Evolutionary conservation across 1,140 invertebrate species (phyloP), one percentile per base, ranked within the genome.

Genomic region (Schlechtendalia chinensis): DNA sequence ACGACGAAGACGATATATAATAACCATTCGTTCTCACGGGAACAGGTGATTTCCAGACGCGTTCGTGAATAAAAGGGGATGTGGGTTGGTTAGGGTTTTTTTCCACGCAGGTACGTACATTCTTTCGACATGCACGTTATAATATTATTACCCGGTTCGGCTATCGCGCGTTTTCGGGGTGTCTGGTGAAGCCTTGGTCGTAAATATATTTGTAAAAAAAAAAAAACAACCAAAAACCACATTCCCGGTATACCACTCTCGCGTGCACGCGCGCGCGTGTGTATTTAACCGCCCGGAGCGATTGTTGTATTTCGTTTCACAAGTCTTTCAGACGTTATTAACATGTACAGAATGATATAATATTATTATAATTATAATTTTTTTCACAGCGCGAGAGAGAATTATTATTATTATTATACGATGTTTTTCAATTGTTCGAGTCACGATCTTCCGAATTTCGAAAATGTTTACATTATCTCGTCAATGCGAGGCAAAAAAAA

Each of bases 11-110:
- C 10, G 22, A 24, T 8, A 54, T 69, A 50, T 54, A n/a, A n/a
- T n/a, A n/a, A n/a, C n/a, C 19, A 27, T 71, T 72, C 24, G 47
- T 72, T 72, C 69, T 72, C 69, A 72, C 50, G 69, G 69, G 69
- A 72, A 72, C 69, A 72, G 69, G 69, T 72, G 50, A 72, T 72
- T 72, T 29, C 27, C 24, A 72, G 69, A 54, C 50, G 24, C 16
- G 24, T 53, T 53, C 11, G 45, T 17, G n/a, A 54, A 72, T 4
- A 39, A 54, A 54, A 32, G 10, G 69, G 69, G 69, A 72, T 54
- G 50, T 29, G 24, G 27, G 69, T 53, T 14, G 69, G 47, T 53
- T 50, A 8, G 32, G 3, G 8, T 50, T 71, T 71, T 72, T 72
- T 72, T 72, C n/a, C 24, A 5, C 47, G 17, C 69, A 29, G 69